These are phyloP conservation scores for Rhinella marina DNA, from an alignment of 2,797 vertebrate genomes.

Conservation along the genomic window DNA sequence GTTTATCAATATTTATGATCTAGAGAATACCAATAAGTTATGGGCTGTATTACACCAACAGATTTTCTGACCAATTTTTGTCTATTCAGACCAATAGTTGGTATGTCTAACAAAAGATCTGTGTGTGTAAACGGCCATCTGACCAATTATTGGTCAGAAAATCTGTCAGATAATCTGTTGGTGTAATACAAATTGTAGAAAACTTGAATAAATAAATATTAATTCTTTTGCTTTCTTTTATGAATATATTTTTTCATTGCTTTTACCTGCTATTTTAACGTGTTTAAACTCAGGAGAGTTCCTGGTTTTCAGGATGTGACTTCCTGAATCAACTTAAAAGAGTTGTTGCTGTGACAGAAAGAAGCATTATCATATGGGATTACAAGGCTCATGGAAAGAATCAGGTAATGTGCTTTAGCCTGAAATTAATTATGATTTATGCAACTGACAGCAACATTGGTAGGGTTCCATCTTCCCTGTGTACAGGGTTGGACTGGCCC, in stretches of 20 bases:
- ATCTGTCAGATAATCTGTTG: too few relatives aligned
- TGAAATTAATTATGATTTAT: neutral
- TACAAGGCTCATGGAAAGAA: conserved; percentile 71
- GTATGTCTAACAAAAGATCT: too few relatives aligned
- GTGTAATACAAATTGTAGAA: too few relatives aligned
- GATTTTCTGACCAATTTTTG: too few relatives aligned
- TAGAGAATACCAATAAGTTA: too few relatives aligned
- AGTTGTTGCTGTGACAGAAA: conserved; percentile 73
- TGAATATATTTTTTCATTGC: neutral
- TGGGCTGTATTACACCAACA: too few relatives aligned
- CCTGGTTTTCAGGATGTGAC: conserved; percentile 75
- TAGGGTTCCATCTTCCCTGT: neutral
- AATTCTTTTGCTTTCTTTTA: neutral
- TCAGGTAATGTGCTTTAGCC: conserved; percentile 65
- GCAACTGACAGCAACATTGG: neutral
- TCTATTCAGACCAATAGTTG: too few relatives aligned
- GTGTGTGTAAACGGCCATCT: too few relatives aligned
- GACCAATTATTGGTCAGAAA: too few relatives aligned
- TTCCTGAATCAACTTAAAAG: conserved; percentile 72
- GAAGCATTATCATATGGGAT: conserved; percentile 75
- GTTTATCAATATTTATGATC: too few relatives aligned
- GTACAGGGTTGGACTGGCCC: too few relatives aligned
- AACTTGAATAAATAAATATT: neutral
- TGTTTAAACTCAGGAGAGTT: conserved; percentile 69
- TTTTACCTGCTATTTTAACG: conserved; percentile 15